phyloP scores from a whole-genome alignment of 2,888 invertebrate species.

The Salticus scenicus region DNA sequence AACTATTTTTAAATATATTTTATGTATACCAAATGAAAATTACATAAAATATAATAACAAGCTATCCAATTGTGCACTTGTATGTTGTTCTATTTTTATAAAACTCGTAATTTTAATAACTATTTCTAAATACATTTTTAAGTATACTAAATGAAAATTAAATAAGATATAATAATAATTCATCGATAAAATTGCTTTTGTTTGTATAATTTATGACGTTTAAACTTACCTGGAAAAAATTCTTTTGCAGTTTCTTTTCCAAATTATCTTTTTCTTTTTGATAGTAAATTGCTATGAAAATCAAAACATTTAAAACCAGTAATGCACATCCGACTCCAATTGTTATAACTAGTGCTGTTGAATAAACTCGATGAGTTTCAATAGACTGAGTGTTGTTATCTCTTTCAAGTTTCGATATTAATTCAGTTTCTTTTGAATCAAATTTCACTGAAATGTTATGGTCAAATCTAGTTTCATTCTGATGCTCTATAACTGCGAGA shows the following conservation, averaged over 20 bases:
- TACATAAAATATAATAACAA: too few relatives aligned
- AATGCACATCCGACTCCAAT: conserved; percentile 95
- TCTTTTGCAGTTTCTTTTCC: conserved; percentile 61
- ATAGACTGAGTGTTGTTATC: conserved; percentile 19
- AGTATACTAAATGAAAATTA: too few relatives aligned
- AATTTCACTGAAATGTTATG: conserved; percentile 23
- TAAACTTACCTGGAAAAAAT: conserved; percentile 49
- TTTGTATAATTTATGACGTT: background rate
- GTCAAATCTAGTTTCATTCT: conserved; percentile 33
- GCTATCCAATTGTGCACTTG: too few relatives aligned
- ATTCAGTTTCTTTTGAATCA: conserved; percentile 36
- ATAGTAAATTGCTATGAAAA: conserved; percentile 95
- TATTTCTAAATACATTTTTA: too few relatives aligned
- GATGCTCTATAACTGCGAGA: background rate
- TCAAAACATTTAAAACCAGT: conserved; percentile 90
- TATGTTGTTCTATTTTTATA: too few relatives aligned
- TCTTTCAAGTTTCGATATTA: conserved; percentile 25
- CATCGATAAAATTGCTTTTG: too few relatives aligned
- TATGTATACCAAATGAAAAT: too few relatives aligned
- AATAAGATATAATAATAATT: too few relatives aligned
- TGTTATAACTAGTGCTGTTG: conserved; percentile 90
- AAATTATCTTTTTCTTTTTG: conserved; percentile 78
- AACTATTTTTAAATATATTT: too few relatives aligned
- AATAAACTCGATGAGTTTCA: conserved; percentile 79
- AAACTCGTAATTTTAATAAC: too few relatives aligned